Evolutionary conservation across 2,888 invertebrate species (phyloP).

Genomic region (Zootermopsis nevadensis): DNA sequence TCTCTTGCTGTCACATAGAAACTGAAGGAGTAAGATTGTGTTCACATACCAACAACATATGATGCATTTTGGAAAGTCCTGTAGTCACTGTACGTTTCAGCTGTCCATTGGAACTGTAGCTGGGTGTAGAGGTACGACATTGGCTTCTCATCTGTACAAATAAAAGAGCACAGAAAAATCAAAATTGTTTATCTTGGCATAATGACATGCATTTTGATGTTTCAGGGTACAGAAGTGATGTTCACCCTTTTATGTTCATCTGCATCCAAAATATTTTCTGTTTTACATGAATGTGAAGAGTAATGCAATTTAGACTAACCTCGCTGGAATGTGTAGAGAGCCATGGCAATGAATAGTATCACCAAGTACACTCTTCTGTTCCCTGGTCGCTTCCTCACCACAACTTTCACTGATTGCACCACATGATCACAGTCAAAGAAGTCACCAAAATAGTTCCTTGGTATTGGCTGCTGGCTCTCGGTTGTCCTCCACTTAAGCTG

Average conservation of each 20-base stretch:
- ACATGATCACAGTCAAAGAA: constrained; percentile 80
- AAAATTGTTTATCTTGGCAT: too few relatives aligned
- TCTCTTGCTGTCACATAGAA: too few relatives aligned
- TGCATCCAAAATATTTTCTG: too few relatives aligned
- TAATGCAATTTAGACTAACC: constrained; percentile 60
- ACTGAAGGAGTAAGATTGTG: too few relatives aligned
- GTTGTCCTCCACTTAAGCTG: constrained; percentile 79
- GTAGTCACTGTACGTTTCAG: constrained; percentile 77
- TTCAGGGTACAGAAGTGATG: too few relatives aligned
- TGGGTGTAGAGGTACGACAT: constrained; percentile 81
- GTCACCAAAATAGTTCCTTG: constrained; percentile 61
- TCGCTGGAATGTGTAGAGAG: constrained; percentile 83
- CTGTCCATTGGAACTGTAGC: constrained; percentile 78
- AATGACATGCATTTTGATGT: too few relatives aligned
- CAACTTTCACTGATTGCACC: constrained; percentile 70
- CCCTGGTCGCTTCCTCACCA: constrained; percentile 70
- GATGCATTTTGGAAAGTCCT: constrained; percentile 77
- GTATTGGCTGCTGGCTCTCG: constrained; percentile 68
- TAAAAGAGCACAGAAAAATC: not conserved
- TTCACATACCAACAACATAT: constrained; percentile 70
- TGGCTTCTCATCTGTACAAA: constrained; percentile 76
- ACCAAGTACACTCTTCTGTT: constrained; percentile 73
- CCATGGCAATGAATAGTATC: constrained; percentile 79
- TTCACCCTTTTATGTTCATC: too few relatives aligned
- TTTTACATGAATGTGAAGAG: not conserved